Base-by-base conservation (phyloP, 53 echinoderm and acorn worm species). In the Mesocentrotus franciscanus region DNA sequence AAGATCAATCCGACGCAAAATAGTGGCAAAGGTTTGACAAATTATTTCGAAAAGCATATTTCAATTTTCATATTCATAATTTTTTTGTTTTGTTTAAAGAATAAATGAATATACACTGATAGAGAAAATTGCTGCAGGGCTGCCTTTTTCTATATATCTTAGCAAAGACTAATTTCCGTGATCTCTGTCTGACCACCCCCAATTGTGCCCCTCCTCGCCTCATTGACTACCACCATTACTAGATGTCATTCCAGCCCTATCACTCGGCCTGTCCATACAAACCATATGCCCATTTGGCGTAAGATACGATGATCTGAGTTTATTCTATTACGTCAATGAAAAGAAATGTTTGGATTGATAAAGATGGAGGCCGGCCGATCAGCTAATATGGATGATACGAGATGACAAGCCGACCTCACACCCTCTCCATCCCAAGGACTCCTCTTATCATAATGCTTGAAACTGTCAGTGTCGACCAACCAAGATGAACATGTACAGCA, bases 321-420 rank as follows among this genome's bases (percentile, higher is more conserved):
- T 62, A 91, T 91, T 91, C 91, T 35, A 33, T 91, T 91, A 91
- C 91, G 91, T 64, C 91, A 91, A 91, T 9, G n/a, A 91, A 61
- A 90, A 90, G 29, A 81, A 81, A 81, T 81, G 81, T 81, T 81
- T 57, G 87, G 27, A 10, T 56, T 87, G 87, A 87, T 87, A 87
- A 58, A 87, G 58, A 29, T 24, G 87, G 57, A 3, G 58, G 87
- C 14, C 5, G 64, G 6, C 0, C 57, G 27, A 87, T 87, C 87
- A 27, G 87, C 87, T 87, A 87, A 87, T 87, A 87, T 87, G 87
- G 87, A 58, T 58, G 87, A 87, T 26, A 58, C 56, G n/a, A 87
- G 15, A 57, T 87, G 87, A 87, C 87, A 87, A 6, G 87, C 64
- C n/a, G 87, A 58, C 87, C 27, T 87, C 87, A 87, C 87, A 87